Conservation (phyloP, 2,113 vertebrate species). For the Propithecus coquereli region DNA sequence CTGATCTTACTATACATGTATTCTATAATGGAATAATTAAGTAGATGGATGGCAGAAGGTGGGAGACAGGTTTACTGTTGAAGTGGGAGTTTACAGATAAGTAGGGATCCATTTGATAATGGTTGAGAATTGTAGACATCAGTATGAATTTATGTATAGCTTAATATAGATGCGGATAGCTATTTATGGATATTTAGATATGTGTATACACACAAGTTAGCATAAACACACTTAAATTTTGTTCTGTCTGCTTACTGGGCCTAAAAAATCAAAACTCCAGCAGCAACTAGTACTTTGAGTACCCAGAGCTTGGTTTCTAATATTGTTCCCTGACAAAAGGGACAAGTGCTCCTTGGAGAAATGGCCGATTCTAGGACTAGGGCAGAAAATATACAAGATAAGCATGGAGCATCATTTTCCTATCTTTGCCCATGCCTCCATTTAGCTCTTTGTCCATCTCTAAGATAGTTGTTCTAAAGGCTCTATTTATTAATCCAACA, state of each 20-base stretch:
- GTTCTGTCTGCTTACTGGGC: not conserved
- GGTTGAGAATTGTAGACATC: too few species aligned
- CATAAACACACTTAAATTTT: not conserved
- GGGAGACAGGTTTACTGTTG: not conserved
- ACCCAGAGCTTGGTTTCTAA: not conserved
- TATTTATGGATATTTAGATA: not conserved
- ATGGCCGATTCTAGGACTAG: not conserved
- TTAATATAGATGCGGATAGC: not conserved
- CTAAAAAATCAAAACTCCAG: not conserved
- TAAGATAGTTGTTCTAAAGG: not conserved
- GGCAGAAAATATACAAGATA: not conserved
- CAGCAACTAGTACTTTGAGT: not conserved
- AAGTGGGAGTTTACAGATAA: not conserved
- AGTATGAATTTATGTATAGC: not conserved
- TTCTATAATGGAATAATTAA: not conserved
- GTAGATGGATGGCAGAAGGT: not conserved
- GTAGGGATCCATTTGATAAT: not conserved
- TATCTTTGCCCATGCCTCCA: not conserved
- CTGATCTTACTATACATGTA: not conserved
- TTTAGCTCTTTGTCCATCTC: not conserved
- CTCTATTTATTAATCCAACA: not conserved
- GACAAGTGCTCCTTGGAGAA: not conserved
- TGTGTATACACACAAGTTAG: not conserved
- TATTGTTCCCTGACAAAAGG: not conserved
- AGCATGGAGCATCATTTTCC: not conserved